Percentiles rank a stretch among this genome's conserved stretches.
Conservation (phyloP, 2,888 invertebrate genomes). For the Orchesellides sinensis region DNA sequence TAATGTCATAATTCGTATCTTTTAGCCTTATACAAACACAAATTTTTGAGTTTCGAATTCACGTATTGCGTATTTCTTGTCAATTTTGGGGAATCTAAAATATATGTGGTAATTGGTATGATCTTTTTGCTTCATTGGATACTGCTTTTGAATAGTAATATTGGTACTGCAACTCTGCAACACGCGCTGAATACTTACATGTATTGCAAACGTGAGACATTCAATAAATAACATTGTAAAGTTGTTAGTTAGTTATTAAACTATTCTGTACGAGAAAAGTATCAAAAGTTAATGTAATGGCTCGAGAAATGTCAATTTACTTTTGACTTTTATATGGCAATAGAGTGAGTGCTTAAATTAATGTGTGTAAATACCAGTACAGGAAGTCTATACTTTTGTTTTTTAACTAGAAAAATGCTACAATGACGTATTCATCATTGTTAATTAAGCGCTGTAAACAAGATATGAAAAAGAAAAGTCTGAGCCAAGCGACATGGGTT, state of each 20-base stretch:
- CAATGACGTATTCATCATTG: constrained; percentile 40
- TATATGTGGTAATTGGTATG: background rate
- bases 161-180: too few relatives aligned
- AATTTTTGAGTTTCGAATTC: background rate
- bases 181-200: too few relatives aligned
- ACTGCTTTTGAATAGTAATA: too few relatives aligned
- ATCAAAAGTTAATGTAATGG: too few relatives aligned
- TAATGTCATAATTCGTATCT: constrained; percentile 35
- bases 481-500: constrained; percentile 2
- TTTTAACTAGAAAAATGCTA: constrained; percentile 6
- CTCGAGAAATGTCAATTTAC: too few relatives aligned
- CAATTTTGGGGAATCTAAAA: constrained; percentile 15
- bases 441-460: constrained; percentile 42
- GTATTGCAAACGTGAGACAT: too few relatives aligned
- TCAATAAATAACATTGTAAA: too few relatives aligned
- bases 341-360: too few relatives aligned
- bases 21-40: constrained; percentile 13
- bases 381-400: constrained; percentile 24
- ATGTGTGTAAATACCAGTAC: background rate
- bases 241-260: too few relatives aligned
- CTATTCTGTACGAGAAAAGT: too few relatives aligned
- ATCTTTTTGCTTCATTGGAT: background rate
- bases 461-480: constrained; percentile 25
- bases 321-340: too few relatives aligned
- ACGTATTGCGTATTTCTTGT: background rate